Percentiles rank a stretch among this genome's conserved stretches.
Conservation (phyloP, 2,888 invertebrate genomes). For the Oxytorus armatus region DNA sequence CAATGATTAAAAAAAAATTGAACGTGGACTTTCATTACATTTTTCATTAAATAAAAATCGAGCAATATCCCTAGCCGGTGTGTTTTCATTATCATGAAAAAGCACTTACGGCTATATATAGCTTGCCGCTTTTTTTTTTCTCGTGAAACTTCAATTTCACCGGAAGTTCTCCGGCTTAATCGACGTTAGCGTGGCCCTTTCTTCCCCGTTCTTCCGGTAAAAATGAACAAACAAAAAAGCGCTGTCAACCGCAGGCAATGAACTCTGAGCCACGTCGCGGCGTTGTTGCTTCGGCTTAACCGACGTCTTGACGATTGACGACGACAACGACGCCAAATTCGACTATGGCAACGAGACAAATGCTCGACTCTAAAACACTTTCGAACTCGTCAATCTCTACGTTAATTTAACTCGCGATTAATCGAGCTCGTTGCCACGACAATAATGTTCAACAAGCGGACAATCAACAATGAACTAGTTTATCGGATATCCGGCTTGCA, state of each 20-base stretch:
- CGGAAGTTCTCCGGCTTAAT: background rate
- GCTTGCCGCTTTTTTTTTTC: background rate
- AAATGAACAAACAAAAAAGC: too few species aligned
- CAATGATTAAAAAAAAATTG: background rate
- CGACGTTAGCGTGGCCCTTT: background rate
- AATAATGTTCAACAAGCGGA: background rate
- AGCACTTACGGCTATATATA: background rate
- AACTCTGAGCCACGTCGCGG: background rate
- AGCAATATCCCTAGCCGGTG: background rate
- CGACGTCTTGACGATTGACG: conserved; percentile 2
- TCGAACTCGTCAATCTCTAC: background rate
- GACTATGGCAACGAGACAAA: conserved; percentile 14
- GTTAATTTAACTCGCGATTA: background rate
- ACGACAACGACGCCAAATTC: conserved; percentile 8
- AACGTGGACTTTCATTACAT: too few species aligned
- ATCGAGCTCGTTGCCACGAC: conserved; percentile 13
- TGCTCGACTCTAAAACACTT: background rate
- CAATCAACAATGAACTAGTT: conserved; percentile 27
- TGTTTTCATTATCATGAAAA: background rate
- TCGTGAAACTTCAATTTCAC: background rate
- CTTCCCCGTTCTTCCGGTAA: too few species aligned
- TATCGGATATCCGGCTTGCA: conserved; percentile 45
- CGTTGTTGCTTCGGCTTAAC: conserved; percentile 15
- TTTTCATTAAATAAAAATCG: background rate
- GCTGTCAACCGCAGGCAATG: too few species aligned